These are phyloP conservation scores for Lithophane leautieri DNA, from an alignment of 2,888 invertebrate genomes.

Conservation along the genomic window DNA sequence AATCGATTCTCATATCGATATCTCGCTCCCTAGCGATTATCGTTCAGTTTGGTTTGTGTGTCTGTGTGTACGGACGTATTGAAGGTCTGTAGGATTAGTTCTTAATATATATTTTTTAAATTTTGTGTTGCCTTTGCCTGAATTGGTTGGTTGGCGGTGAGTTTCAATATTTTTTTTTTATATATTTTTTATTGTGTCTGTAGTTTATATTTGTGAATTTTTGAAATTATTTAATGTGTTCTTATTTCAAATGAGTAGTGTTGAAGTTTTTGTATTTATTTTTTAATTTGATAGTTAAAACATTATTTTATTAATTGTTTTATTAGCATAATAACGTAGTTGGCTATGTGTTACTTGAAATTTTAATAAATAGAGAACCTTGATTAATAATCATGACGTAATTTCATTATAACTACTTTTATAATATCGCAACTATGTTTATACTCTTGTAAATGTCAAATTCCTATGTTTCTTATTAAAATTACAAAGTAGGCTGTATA, in stretches of 20 bases:
- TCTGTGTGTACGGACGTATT: constrained; percentile 83
- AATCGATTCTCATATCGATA: constrained; percentile 75
- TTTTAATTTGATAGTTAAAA: background rate
- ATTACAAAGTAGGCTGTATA: constrained; percentile 50
- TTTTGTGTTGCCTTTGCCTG: constrained; percentile 46
- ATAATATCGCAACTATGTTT: background rate
- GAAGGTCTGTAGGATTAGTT: constrained; percentile 53
- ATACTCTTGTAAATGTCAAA: constrained; percentile 24
- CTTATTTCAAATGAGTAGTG: background rate
- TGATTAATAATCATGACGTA: background rate
- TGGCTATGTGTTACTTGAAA: constrained; percentile 13
- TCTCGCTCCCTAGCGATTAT: constrained; percentile 69
- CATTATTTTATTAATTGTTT: background rate
- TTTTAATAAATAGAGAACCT: constrained; percentile 8
- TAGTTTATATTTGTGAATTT: background rate
- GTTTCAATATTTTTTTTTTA: constrained; percentile 7
- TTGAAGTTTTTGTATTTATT: background rate
- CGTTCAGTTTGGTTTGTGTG: constrained; percentile 84
- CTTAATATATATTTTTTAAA: constrained; percentile 20
- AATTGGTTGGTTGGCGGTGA: constrained; percentile 46
- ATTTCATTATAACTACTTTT: constrained; percentile 5
- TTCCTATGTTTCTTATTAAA: constrained; percentile 34
- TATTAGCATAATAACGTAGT: background rate
- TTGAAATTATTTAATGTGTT: background rate
- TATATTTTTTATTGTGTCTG: background rate